Conservation (phyloP, 1,140 invertebrate genomes). For the Bombus fervidus region DNA sequence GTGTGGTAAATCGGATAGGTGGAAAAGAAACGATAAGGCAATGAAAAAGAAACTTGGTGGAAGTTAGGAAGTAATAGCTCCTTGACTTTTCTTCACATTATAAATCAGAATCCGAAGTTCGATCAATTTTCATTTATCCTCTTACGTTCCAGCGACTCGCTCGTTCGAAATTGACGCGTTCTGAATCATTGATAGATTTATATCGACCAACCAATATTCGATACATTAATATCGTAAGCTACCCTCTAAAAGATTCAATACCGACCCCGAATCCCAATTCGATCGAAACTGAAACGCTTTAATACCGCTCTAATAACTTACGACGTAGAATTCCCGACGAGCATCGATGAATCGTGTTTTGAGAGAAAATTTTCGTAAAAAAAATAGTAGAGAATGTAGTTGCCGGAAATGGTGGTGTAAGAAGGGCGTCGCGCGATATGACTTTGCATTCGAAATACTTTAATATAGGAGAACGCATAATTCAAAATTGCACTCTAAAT, state of each 20-base stretch:
- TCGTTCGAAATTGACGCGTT: conserved; percentile 16
- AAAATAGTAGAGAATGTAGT: background rate
- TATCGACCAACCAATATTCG: conserved; percentile 19
- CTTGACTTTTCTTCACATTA: background rate
- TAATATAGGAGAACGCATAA: conserved; percentile 78
- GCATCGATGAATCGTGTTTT: background rate
- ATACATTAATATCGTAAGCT: conserved; percentile 24
- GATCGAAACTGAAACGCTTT: conserved; percentile 9
- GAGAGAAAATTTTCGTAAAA: background rate
- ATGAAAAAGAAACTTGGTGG: background rate
- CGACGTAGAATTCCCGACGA: background rate
- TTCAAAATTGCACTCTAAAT: conserved; percentile 80
- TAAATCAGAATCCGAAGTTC: conserved; percentile 31
- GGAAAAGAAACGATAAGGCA: background rate
- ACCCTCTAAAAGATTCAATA: conserved; percentile 32
- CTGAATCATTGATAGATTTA: conserved; percentile 46
- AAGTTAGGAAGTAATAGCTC: background rate
- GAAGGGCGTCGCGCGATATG: conserved; percentile 64
- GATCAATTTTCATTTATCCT: conserved; percentile 46
- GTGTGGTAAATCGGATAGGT: background rate
- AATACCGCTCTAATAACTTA: background rate
- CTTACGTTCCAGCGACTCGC: background rate
- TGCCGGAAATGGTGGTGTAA: conserved; percentile 37
- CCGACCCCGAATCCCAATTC: conserved; percentile 4
- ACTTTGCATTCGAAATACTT: conserved; percentile 77